Base-by-base conservation (phyloP, 1,140 invertebrate genomes). In the Orchestia grillus region DNA sequence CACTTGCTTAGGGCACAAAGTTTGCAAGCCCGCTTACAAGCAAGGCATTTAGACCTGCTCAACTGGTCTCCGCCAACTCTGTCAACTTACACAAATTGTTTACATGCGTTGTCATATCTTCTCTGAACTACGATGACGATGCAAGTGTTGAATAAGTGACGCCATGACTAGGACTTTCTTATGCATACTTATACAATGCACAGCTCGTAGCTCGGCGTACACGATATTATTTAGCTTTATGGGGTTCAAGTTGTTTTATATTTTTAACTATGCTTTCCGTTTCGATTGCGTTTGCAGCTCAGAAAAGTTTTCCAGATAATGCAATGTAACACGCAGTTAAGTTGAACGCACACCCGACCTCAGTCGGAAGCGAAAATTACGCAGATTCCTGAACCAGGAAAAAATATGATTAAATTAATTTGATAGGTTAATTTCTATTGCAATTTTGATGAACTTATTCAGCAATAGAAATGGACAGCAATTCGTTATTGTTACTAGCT, bases 1-100 rank as follows among this genome's bases (percentile, higher is more conserved):
- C 44, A 94, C 43, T n/a, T 94, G 92, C 44, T 44, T 94, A 44
- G 92, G 92, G 11, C 92, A 94, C 40, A 94, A 94, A 44, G 92
- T 94, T 16, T 94, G 92, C 92, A 94, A 94, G 40, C 19, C 92
- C 16, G 92, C 92, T 40, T 11, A 11, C 92, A 94, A 94, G 44
- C 92, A 94, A 94, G 92, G 92, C 40, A 11, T 47, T 40, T 94
- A 45, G 44, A n/a, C 40, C 41, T n/a, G 43, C 62, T 77, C 62
- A 77, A 77, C 62, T 77, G 19, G 47, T 53, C 47, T 53, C 6
- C 47, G 6, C 6, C 6, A 53, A 53, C 6, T 19, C 47, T 77
- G 62, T 36, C 11, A 77, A 77, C 62, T 77, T 19, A 53, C 6
- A 53, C 6, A 53, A 53, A 6, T 19, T 53, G 47, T 53, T 19